Evolutionary conservation across 2,113 vertebrate species (phyloP), one percentile per base, ranked within the genome.

Genomic region (Poeciliopsis occidentalis): DNA sequence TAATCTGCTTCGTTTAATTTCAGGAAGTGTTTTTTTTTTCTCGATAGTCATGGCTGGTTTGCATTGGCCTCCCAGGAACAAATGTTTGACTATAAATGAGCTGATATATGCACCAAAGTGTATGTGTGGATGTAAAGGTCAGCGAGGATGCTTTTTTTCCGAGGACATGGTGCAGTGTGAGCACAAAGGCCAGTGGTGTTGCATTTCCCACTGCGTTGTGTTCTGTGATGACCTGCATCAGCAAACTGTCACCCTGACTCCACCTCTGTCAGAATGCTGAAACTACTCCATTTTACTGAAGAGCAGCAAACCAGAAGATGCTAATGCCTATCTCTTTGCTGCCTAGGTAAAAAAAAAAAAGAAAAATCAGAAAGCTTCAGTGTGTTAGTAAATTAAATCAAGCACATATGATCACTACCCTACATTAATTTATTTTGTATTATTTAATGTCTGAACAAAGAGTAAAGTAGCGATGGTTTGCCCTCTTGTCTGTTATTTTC

Each of bases 261-360:
- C 83, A 85, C 83, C 82, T 86, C 77, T 79, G 79, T 92, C 87
- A 76, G 85, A 90, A 87, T 86, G 89, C 91, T 89, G 83, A 89
- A 87, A 83, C 82, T 70, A 78, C 79, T 87, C 64, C 81, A 87
- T 86, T 74, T 85, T 24, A 69, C 69, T 51, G 31, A 76, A 63
- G 60, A 78, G 69, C 65, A 76, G 81, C 67, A 67, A 80, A 78
- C 71, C 67, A 64, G 74, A 80, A 62, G n/a, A 67, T 41, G 71
- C 4, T 11, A 64, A 74, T 41, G 31, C 34, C 27, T 85, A 67
- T 73, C 84, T 67, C 83, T 64, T 81, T 83, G 27, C 80, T 76
- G 82, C 77, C 63, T 44, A 74, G 67, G 78, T 62, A 7, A 19
- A 75, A 84, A 82, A 10, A 37, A 37, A 11, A 10, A 11, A 37